Conservation (phyloP, 1,140 invertebrate genomes). For the Caenorhabditis elegans region DNA sequence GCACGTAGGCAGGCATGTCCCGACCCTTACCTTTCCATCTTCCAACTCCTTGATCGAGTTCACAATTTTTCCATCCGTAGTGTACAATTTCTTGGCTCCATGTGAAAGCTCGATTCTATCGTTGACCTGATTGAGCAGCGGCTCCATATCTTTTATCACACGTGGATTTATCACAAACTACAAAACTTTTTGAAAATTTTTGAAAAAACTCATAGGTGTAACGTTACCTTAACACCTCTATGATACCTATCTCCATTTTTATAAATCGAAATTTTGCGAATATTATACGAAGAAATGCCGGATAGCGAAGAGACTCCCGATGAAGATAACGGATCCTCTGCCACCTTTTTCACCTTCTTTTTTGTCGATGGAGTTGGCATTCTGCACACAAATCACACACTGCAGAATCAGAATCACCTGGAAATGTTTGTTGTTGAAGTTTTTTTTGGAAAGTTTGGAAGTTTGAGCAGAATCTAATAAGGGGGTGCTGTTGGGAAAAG, state of each 20-base stretch:
- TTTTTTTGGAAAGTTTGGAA: neutral
- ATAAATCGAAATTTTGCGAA: neutral
- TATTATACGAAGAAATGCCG: slow-evolving; percentile 5
- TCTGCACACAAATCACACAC: neutral
- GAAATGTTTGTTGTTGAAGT: neutral
- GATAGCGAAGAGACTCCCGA: slow-evolving; percentile 13
- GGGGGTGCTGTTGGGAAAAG: too few relatives aligned
- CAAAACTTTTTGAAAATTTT: neutral
- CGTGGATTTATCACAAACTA: slow-evolving; percentile 25
- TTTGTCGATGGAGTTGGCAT: slow-evolving; percentile 12
- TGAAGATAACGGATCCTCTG: neutral
- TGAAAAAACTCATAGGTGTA: too few relatives aligned
- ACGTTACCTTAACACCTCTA: slow-evolving; percentile 5
- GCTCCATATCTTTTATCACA: neutral
- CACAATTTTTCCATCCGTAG: slow-evolving; percentile 10
- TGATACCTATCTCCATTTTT: slow-evolving; percentile 21
- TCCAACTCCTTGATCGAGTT: slow-evolving; percentile 15
- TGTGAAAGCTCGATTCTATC: slow-evolving; percentile 17
- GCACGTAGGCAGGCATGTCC: neutral
- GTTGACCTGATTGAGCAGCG: neutral
- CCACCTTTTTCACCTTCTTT: neutral
- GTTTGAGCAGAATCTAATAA: too few relatives aligned
- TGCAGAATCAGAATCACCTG: neutral
- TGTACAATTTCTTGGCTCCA: slow-evolving; percentile 22
- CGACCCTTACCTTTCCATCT: slow-evolving; percentile 4